phyloP scores from a whole-genome alignment of 2,113 vertebrate genomes.

The Tragelaphus strepsiceros region DNA sequence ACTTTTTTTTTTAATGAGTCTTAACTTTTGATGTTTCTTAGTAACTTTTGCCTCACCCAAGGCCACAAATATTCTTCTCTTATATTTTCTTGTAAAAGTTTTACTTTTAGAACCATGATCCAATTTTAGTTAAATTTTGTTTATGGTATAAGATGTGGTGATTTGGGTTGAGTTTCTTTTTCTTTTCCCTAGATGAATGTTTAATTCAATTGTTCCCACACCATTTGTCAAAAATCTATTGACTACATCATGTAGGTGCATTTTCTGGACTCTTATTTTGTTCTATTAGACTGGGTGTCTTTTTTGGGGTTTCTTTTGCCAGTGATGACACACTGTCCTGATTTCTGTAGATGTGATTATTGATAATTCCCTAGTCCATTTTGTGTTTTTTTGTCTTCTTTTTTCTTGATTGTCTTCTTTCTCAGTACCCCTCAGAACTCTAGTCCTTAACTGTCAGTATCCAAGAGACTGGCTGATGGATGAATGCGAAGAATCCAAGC shows the following conservation, averaged over 20 bases:
- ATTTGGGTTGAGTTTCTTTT: neutral
- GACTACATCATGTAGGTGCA: neutral
- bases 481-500: neutral
- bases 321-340: neutral
- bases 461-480: neutral
- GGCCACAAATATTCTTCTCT: neutral
- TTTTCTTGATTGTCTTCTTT: neutral
- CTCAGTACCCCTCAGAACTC: neutral
- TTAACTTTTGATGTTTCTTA: neutral
- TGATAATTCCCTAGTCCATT: neutral
- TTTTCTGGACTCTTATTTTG: neutral
- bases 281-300: neutral
- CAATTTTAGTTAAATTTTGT: slow-evolving; percentile 7
- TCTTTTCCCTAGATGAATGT: neutral
- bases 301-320: neutral
- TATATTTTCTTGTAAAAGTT: neutral
- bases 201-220: neutral
- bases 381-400: neutral
- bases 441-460: neutral
- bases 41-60: neutral
- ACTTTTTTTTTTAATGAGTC: neutral
- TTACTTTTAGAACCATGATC: neutral
- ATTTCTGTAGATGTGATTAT: neutral
- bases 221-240: neutral
- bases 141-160: neutral